Base-by-base conservation (phyloP, 2,888 invertebrate species). In the Cataglyphis altisquamis region DNA sequence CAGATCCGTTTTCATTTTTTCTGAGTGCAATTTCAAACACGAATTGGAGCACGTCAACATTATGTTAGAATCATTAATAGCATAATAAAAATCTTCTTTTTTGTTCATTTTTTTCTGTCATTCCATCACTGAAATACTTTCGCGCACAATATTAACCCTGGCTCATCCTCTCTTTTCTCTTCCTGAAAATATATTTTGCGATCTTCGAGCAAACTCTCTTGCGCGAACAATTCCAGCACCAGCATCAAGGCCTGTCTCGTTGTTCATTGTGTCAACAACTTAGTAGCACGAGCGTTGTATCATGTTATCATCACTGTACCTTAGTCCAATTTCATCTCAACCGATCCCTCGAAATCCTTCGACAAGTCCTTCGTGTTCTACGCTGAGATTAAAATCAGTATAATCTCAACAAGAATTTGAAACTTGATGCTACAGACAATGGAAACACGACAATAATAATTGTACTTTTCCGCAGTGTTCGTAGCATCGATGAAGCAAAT, bases 21-120 rank as follows among this genome's bases (percentile, higher is more conserved):
- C 41, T 68, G 74, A 57, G 72, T 41, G 73, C 73, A 48, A 1
- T 41, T 57, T 57, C 45, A 55, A 66, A 63, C 75, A 82, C 52
- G 41, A 82, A 75, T 39, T 55, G 68, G 83, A 83, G 82, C 72
- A 81, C 74, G 81, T 73, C 39, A 39, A 80, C 63, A 57, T 63
- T 60, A n/a, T 41, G 18, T 52, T 52, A 52, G 48, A 52, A 8
- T 32, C 15, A 78, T 29, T 32, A 60, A 72, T 72, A 74, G 72
- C 41, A 84, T 81, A 80, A 84, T 52, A 74, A 39, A 48, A 39
- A 48, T 83, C 81, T 62, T 85, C 80, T 48, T 81, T 80, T 68
- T 83, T 74, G 75, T 85, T 84, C 80, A 36, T 78, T 85, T 89
- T 82, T 89, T 83, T 83, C 57, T 77, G 80, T 86, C 88, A 64